Evolutionary conservation across 2,797 vertebrate genomes (phyloP).

Genomic region (Acanthornis magna): DNA sequence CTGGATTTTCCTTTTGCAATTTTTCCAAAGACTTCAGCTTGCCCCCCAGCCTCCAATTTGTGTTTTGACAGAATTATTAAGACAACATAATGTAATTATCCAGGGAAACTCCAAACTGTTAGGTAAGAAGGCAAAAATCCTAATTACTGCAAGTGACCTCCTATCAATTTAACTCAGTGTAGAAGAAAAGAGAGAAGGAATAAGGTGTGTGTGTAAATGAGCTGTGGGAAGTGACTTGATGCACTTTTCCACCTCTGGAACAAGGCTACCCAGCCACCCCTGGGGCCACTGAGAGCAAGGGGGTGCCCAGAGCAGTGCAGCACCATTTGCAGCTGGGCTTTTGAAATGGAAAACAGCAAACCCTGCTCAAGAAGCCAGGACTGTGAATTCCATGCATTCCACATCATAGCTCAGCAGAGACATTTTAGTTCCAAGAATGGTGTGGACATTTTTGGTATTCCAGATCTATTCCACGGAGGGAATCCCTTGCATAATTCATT

Average conservation of each 20-base stretch:
- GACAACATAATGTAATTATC: background rate
- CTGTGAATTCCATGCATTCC: background rate
- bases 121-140: background rate
- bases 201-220: background rate
- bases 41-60: background rate
- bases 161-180: background rate
- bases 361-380: background rate
- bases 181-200: background rate
- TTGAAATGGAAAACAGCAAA: background rate
- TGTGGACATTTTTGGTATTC: background rate
- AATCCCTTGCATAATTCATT: background rate
- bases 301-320: background rate
- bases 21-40: slow-evolving; percentile 1
- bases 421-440: background rate
- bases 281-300: background rate
- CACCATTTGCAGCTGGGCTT: background rate
- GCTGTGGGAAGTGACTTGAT: background rate
- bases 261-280: background rate
- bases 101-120: background rate
- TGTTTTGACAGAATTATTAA: background rate
- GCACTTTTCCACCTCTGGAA: background rate
- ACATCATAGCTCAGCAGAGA: background rate
- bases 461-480: background rate
- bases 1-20: slow-evolving; percentile 5
- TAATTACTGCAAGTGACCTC: background rate